phyloP scores from a whole-genome alignment of 2,797 vertebrate genomes.

The Percopsis omiscomaycus region DNA sequence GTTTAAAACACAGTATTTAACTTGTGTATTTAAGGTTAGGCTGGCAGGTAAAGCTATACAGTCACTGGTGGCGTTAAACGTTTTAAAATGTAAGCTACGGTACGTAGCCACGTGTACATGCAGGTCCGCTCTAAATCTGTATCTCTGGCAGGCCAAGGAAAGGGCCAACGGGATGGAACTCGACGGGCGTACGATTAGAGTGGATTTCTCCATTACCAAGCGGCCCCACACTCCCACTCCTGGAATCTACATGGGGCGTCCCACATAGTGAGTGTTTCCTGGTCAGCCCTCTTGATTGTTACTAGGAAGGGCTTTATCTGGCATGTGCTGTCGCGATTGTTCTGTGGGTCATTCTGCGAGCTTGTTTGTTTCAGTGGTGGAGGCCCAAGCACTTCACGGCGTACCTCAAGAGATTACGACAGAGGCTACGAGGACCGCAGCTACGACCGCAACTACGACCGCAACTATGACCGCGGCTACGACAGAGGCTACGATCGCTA shows the following conservation, averaged over 20 bases:
- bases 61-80: too few species aligned
- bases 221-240: constrained; percentile 94
- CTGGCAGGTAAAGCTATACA: too few species aligned
- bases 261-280: constrained; percentile 87
- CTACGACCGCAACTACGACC: background rate
- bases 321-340: too few species aligned
- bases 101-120: background rate
- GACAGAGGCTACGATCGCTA: constrained; percentile 84
- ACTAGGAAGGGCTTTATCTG: too few species aligned
- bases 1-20: too few species aligned
- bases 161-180: constrained; percentile 96
- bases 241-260: constrained; percentile 97
- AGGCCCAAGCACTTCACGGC: constrained; percentile 56
- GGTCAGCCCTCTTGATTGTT: too few species aligned
- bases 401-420: constrained; percentile 85
- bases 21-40: too few species aligned
- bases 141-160: constrained; percentile 86
- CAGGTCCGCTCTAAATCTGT: constrained; percentile 1
- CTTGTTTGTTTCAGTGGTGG: constrained; percentile 33
- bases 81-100: too few species aligned
- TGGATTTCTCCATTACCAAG: constrained; percentile 96
- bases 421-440: constrained; percentile 83
- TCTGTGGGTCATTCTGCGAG: background rate
- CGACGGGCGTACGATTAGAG: constrained; percentile 92
- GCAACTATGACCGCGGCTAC: constrained; percentile 86